phyloP scores from a whole-genome alignment of 2,888 invertebrate genomes.

The Ichneumoninae sp. region DNA sequence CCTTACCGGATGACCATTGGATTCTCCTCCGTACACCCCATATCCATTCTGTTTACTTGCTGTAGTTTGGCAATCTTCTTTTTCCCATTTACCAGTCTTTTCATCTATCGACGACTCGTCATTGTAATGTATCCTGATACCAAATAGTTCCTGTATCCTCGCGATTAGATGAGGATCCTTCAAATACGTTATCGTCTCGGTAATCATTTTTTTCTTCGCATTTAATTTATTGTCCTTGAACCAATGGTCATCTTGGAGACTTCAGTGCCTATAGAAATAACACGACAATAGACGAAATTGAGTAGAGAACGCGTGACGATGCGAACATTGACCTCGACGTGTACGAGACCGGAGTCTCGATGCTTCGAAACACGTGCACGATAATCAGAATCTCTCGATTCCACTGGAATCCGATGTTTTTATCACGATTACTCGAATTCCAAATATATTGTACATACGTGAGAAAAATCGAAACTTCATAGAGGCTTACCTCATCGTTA shows the following conservation, averaged over 20 bases:
- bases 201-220: conserved; percentile 59
- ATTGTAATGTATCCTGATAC: conserved; percentile 86
- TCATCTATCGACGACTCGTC: conserved; percentile 10
- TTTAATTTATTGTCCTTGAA: conserved; percentile 36
- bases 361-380: background rate
- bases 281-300: conserved; percentile 23
- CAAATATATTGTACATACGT: background rate
- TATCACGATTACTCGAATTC: conserved; percentile 17
- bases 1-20: conserved; percentile 35
- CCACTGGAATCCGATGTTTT: background rate
- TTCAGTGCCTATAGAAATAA: conserved; percentile 45
- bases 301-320: conserved; percentile 3
- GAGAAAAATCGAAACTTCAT: background rate
- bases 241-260: conserved; percentile 42
- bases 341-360: conserved; percentile 3
- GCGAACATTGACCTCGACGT: conserved; percentile 14
- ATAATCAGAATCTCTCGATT: background rate
- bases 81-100: background rate
- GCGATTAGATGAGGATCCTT: conserved; percentile 92
- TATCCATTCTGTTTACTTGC: conserved; percentile 66
- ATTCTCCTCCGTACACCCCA: conserved; percentile 73
- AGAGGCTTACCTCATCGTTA: conserved; percentile 37
- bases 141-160: conserved; percentile 92
- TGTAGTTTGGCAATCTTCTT: conserved; percentile 61
- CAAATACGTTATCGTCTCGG: conserved; percentile 87